A percentile compares a stretch with the other conserved stretches of the same genome.
phyloP scores from a whole-genome alignment of 2,797 vertebrate genomes.

The Sebastes jordani region DNA sequence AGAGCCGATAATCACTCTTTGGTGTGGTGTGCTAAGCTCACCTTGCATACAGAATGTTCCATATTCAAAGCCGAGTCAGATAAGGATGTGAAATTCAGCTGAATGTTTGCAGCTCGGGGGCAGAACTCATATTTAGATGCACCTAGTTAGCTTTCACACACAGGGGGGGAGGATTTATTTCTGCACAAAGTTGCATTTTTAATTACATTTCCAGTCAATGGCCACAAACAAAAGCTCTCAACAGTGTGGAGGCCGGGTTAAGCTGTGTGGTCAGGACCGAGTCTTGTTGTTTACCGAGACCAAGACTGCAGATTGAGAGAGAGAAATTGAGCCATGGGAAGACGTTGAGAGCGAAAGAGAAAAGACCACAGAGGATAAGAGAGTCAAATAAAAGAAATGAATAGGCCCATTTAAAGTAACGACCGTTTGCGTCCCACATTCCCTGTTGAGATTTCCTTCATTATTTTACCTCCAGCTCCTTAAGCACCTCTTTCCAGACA shows the following conservation, averaged over 20 bases:
- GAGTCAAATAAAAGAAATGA: conserved; percentile 60
- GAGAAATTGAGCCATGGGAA: conserved; percentile 18
- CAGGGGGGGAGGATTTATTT: conserved; percentile 14
- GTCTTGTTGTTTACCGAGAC: conserved; percentile 16
- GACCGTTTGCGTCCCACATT: conserved; percentile 24
- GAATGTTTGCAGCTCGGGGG: conserved; percentile 55
- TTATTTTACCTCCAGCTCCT: conserved; percentile 64
- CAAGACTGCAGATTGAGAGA: not conserved
- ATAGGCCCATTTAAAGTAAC: conserved; percentile 57
- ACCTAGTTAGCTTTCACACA: conserved; percentile 31
- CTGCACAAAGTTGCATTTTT: conserved; percentile 35
- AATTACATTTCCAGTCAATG: conserved; percentile 26
- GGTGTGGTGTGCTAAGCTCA: conserved; percentile 57
- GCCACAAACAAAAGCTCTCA: conserved; percentile 21
- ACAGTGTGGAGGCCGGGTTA: not conserved
- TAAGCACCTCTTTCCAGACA: conserved; percentile 60
- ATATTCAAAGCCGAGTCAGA: conserved; percentile 55
- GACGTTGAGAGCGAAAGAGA: not conserved
- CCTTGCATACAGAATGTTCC: conserved; percentile 70
- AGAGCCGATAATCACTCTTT: conserved; percentile 66
- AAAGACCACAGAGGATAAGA: conserved; percentile 10
- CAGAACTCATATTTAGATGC: conserved; percentile 24
- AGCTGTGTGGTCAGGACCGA: not conserved
- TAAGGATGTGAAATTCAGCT: conserved; percentile 51
- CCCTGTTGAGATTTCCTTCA: conserved; percentile 43